Conservation (phyloP, 2,797 vertebrate genomes). For the Xiphophorus birchmanni region DNA sequence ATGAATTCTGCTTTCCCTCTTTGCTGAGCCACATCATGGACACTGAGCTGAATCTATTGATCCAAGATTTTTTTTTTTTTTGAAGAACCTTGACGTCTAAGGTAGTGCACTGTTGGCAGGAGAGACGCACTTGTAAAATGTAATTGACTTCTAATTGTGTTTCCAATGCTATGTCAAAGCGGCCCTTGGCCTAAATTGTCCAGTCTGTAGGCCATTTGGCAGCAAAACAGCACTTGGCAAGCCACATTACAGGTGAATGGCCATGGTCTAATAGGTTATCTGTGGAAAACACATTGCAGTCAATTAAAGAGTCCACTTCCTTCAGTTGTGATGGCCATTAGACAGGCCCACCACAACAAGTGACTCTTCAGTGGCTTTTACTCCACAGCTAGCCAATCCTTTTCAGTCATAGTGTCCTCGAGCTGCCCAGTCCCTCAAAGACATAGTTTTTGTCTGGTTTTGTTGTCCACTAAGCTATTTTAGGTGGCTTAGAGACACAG, state of each 20-base stretch:
- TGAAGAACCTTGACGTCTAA: conserved; percentile 57
- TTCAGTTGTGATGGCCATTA: conserved; percentile 77
- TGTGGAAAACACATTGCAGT: conserved; percentile 75
- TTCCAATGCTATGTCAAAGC: conserved; percentile 65
- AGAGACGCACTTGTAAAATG: conserved; percentile 49
- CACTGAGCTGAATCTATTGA: conserved; percentile 5
- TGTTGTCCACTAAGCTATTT: conserved; percentile 56
- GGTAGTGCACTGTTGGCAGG: conserved; percentile 16
- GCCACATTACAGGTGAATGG: conserved; percentile 72
- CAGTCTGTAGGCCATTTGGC: conserved; percentile 69
- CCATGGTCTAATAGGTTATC: conserved; percentile 77
- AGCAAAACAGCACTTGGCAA: conserved; percentile 62
- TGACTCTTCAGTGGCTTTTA: conserved; percentile 80
- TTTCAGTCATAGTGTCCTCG: conserved; percentile 57
- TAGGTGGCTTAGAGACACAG: conserved; percentile 58
- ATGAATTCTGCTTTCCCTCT: background rate
- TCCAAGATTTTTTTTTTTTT: conserved; percentile 9
- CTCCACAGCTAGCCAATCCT: conserved; percentile 53
- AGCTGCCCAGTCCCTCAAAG: conserved; percentile 50
- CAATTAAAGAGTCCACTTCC: conserved; percentile 80
- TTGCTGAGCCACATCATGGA: background rate
- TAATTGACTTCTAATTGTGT: conserved; percentile 69
- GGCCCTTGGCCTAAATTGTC: conserved; percentile 63
- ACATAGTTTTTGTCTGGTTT: conserved; percentile 56
- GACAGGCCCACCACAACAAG: conserved; percentile 63